These are phyloP conservation scores for Hyposoter dolosus DNA, from an alignment of 2,888 invertebrate species.

Conservation along the genomic window DNA sequence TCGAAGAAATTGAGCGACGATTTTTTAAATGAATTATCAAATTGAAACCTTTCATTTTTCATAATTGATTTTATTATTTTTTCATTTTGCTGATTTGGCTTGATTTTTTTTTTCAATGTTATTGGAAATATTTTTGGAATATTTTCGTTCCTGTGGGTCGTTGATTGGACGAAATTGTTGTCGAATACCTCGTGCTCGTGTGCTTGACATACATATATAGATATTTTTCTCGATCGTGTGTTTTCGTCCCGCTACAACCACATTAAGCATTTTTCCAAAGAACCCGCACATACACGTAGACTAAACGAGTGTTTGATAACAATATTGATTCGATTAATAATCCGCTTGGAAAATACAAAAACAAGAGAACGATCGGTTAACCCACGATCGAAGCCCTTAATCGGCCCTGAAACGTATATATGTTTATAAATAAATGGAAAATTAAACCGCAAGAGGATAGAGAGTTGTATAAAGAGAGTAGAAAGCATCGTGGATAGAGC, in stretches of 20 bases:
- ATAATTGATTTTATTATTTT: background rate
- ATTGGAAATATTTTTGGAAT: background rate
- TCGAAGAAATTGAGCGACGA: background rate
- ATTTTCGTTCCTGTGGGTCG: background rate
- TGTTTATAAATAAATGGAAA: conserved; percentile 38
- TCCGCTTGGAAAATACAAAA: conserved; percentile 38
- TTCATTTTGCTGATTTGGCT: background rate
- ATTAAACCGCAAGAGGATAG: conserved; percentile 62
- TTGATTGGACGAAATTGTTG: background rate
- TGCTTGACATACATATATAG: conserved; percentile 12
- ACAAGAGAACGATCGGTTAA: conserved; percentile 55
- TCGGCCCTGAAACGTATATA: conserved; percentile 58
- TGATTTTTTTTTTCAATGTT: background rate
- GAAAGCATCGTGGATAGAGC: conserved; percentile 63
- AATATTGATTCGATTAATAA: conserved; percentile 36
- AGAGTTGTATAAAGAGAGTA: conserved; percentile 61
- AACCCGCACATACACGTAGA: conserved; percentile 66
- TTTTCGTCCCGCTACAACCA: conserved; percentile 71
- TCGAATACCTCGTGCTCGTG: conserved; percentile 22
- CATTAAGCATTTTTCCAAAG: conserved; percentile 71
- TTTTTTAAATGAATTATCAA: background rate
- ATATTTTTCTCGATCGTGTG: conserved; percentile 41
- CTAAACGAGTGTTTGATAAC: conserved; percentile 56
- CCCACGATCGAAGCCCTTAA: conserved; percentile 58
- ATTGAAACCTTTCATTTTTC: background rate